Base-by-base conservation (phyloP, 2,113 vertebrate genomes). In the Gymnobelideus leadbeateri region DNA sequence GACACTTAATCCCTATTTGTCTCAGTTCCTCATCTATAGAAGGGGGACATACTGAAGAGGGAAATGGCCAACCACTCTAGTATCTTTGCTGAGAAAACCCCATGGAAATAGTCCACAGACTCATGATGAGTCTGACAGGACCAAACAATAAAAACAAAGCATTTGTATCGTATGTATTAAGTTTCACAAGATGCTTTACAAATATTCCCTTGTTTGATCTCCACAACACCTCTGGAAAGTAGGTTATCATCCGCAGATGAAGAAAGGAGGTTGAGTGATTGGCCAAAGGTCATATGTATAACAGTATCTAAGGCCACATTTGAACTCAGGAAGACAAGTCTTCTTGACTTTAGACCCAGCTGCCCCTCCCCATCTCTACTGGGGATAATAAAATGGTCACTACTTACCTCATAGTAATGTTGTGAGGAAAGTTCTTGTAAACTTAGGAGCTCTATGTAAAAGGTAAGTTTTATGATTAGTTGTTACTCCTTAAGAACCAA, bases 381-480 rank as follows among this genome's bases (percentile, higher is more conserved):
- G 68, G 68, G 16, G 16, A 19, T 84, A 84, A 43, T n/a, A 84
- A 84, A 43, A 84, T 10, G 6, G 6, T 43, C 68, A 19, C 53
- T 84, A 55, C 54, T 52, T 89, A 50, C 77, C 94, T 91, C 47
- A 53, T 14, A 68, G 61, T 53, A 26, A 37, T 91, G 61, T 47
- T 55, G 10, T 46, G 50, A 57, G 25, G 25, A 91, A 37, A 54
- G 52, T 89, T 52, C 24, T 89, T 50, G n/a, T 47, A 53, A 91
- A 53, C 91, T 46, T 26, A 93, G 89, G 50, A 91, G 25, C 14
- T 89, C 91, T 54, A 49, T 26, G n/a, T 54, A 91, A 46, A 28
- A 94, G 53, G 68, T 54, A 53, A 93, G 90, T 61, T 68, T 61
- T 68, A 50, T 37, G 54, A 54, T 90, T 77, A 49, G 95, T 53